Evolutionary conservation across 2,888 invertebrate genomes (phyloP).

Genomic region (Suillia variegata): DNA sequence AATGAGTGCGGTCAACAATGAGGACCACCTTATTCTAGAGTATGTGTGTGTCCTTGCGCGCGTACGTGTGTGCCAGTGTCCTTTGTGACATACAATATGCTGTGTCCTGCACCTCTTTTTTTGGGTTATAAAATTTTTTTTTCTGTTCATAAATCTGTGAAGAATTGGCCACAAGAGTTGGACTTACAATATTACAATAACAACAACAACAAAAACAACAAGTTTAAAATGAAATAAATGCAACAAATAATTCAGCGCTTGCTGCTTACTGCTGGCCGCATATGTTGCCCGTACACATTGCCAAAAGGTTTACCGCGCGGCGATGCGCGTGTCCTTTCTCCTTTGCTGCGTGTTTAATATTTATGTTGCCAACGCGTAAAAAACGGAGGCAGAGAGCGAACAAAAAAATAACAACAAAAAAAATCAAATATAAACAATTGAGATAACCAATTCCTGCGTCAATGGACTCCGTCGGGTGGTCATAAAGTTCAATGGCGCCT

Average conservation of each 20-base stretch:
- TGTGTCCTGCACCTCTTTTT: neutral
- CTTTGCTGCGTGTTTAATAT: too few species aligned
- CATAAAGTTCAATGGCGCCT: conserved; percentile 12
- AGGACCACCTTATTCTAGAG: too few species aligned
- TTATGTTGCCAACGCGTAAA: neutral
- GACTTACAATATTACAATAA: neutral
- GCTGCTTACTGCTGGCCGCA: conserved; percentile 1
- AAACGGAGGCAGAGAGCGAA: neutral
- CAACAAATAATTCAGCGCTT: conserved; percentile 17
- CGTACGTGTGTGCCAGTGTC: conserved; percentile 15
- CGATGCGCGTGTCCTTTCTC: too few species aligned
- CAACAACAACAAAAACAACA: neutral
- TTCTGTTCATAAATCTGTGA: conserved; percentile 46
- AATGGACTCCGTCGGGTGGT: conserved; percentile 4
- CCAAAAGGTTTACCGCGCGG: neutral
- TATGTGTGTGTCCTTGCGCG: conserved; percentile 1
- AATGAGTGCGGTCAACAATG: too few species aligned
- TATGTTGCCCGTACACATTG: conserved; percentile 6
- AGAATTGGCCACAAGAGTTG: conserved; percentile 46
- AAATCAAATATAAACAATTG: neutral
- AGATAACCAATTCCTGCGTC: neutral
- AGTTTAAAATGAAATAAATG: conserved; percentile 9
- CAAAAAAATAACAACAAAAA: neutral
- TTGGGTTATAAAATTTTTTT: neutral
- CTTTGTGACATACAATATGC: neutral